Conservation (phyloP, 2,888 invertebrate genomes). For the Prionchulus punctatus region DNA sequence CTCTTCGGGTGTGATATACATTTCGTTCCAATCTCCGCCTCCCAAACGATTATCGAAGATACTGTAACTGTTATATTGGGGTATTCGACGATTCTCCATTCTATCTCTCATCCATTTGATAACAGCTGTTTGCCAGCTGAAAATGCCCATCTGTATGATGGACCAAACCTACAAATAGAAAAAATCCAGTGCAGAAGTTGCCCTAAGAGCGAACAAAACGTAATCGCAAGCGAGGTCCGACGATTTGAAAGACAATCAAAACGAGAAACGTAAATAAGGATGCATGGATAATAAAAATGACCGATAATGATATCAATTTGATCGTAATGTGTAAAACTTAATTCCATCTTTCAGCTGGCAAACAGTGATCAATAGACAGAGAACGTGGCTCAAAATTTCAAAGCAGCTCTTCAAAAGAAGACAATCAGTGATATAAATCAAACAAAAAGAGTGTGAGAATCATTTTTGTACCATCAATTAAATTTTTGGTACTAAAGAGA, state of each 20-base stretch:
- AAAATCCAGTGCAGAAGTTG: too few species aligned
- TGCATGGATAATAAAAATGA: too few species aligned
- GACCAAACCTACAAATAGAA: conserved; percentile 17
- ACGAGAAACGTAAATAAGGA: too few species aligned
- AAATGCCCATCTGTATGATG: conserved; percentile 26
- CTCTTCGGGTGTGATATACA: background rate
- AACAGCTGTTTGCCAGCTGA: conserved; percentile 32
- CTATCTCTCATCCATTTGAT: conserved; percentile 16
- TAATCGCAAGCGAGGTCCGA: background rate
- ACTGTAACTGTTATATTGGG: background rate
- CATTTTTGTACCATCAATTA: background rate
- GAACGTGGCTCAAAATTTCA: too few species aligned
- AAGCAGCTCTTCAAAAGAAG: too few species aligned
- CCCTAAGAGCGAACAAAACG: too few species aligned
- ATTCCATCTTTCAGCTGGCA: background rate
- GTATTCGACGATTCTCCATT: conserved; percentile 4
- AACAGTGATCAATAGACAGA: too few species aligned
- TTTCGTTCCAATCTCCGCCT: background rate
- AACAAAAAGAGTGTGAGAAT: too few species aligned
- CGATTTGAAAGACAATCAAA: too few species aligned
- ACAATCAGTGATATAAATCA: too few species aligned
- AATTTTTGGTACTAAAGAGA: background rate
- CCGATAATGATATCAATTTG: too few species aligned
- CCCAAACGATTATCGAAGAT: background rate
- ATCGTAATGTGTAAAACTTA: too few species aligned